Evolutionary conservation across 2,797 vertebrate genomes (phyloP).

Genomic region (Parotocinclus haroldoi): DNA sequence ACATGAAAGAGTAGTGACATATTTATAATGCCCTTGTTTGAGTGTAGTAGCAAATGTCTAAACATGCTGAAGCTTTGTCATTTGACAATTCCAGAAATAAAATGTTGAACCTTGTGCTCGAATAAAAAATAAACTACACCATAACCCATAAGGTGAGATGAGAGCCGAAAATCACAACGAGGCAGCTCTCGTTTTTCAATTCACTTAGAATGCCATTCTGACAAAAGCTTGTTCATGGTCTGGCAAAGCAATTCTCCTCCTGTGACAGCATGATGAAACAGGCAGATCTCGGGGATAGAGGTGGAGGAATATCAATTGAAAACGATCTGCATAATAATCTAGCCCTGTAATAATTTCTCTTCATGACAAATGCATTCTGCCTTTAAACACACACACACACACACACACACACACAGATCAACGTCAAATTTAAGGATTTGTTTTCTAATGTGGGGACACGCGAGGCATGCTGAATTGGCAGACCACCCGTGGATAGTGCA

Average conservation of each 20-base stretch:
- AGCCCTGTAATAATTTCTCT: slow-evolving; percentile 38
- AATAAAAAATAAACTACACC: slow-evolving; percentile 7
- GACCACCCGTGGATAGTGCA: slow-evolving; percentile 31
- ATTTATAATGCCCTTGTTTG: too few species aligned
- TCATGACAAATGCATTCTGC: slow-evolving; percentile 39
- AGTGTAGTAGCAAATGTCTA: too few species aligned
- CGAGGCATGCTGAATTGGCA: slow-evolving; percentile 35
- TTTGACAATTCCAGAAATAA: neutral
- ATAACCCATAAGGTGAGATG: slow-evolving; percentile 6
- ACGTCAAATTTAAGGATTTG: slow-evolving; percentile 35
- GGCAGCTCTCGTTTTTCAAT: slow-evolving; percentile 21
- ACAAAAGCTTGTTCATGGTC: slow-evolving; percentile 33
- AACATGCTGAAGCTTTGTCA: neutral
- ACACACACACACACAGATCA: slow-evolving; percentile 7
- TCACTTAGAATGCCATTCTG: slow-evolving; percentile 4
- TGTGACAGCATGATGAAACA: slow-evolving; percentile 41
- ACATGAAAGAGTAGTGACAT: too few species aligned
- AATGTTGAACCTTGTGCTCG: neutral
- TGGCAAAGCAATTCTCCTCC: slow-evolving; percentile 34
- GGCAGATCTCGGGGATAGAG: slow-evolving; percentile 19
- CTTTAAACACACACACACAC: slow-evolving; percentile 4
- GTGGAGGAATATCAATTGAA: slow-evolving; percentile 46
- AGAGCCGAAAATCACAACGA: slow-evolving; percentile 11
- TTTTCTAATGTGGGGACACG: slow-evolving; percentile 35
- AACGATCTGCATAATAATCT: slow-evolving; percentile 43